Evolutionary conservation across 2,888 invertebrate species (phyloP).

Genomic region (Toxonevra muliebris): DNA sequence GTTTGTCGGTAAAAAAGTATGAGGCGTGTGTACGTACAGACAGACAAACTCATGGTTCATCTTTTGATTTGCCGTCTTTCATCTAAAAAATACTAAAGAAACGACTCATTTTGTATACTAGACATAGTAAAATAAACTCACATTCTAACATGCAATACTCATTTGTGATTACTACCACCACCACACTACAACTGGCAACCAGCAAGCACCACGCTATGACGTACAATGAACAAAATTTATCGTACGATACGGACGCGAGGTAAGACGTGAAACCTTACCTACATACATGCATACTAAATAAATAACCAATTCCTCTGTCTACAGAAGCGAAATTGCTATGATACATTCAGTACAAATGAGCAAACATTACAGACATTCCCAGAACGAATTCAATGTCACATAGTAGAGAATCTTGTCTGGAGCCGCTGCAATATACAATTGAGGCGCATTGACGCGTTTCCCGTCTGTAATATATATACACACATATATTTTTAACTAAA

Average conservation of each 20-base stretch:
- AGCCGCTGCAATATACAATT: too few species aligned
- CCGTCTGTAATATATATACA: too few species aligned
- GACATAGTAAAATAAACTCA: too few species aligned
- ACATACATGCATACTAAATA: not conserved
- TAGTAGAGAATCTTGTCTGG: too few species aligned
- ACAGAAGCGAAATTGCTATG: not conserved
- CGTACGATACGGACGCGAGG: conserved; percentile 39
- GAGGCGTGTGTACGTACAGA: not conserved
- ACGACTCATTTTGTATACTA: too few species aligned
- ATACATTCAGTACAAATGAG: not conserved
- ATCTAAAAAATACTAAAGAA: conserved; percentile 2
- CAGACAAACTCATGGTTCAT: conserved; percentile 5
- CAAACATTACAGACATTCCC: too few species aligned
- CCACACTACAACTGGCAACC: not conserved
- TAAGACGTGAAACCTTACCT: not conserved
- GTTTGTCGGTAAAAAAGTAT: not conserved
- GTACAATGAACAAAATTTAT: conserved; percentile 31
- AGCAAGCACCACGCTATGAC: conserved; percentile 15
- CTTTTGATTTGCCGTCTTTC: conserved; percentile 9
- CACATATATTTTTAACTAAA: too few species aligned
- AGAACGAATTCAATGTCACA: too few species aligned
- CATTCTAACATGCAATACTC: conserved; percentile 1
- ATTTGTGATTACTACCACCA: not conserved
- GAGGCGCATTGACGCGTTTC: too few species aligned
- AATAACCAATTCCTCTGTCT: not conserved